These are phyloP conservation scores for Mactra quadrangularis DNA, from an alignment of 1,140 invertebrate species.

Conservation along the genomic window DNA sequence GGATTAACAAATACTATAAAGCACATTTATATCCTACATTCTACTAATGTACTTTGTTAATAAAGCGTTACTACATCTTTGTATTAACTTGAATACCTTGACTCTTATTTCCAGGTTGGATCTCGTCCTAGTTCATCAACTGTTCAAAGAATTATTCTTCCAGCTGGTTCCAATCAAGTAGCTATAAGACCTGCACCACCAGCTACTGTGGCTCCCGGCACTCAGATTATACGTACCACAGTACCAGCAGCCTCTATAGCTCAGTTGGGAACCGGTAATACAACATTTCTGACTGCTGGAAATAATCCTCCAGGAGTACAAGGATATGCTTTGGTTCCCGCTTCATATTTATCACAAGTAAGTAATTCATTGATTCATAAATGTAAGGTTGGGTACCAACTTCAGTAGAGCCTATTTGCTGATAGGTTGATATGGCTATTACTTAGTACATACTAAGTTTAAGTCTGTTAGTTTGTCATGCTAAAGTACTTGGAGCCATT, in stretches of 20 bases:
- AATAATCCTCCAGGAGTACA: conserved; percentile 78
- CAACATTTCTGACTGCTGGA: conserved; percentile 85
- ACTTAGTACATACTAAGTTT: too few relatives aligned
- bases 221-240: conserved; percentile 56
- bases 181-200: conserved; percentile 66
- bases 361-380: conserved; percentile 2
- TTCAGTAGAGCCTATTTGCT: too few relatives aligned
- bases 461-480: too few relatives aligned
- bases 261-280: conserved; percentile 59
- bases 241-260: conserved; percentile 35
- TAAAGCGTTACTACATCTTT: too few relatives aligned
- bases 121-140: conserved; percentile 48
- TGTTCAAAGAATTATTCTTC: conserved; percentile 79
- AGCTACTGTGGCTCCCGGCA: conserved; percentile 72
- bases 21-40: too few relatives aligned
- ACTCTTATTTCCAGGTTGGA: conserved; percentile 44
- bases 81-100: too few relatives aligned
- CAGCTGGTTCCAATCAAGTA: conserved; percentile 73
- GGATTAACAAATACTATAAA: too few relatives aligned
- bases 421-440: too few relatives aligned
- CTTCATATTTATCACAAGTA: conserved; percentile 86
- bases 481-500: too few relatives aligned
- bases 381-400: too few relatives aligned
- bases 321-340: conserved; percentile 87
- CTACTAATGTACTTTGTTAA: too few relatives aligned